Base-by-base conservation (phyloP, 2,888 invertebrate species). In the Scrobipalpa costella region DNA sequence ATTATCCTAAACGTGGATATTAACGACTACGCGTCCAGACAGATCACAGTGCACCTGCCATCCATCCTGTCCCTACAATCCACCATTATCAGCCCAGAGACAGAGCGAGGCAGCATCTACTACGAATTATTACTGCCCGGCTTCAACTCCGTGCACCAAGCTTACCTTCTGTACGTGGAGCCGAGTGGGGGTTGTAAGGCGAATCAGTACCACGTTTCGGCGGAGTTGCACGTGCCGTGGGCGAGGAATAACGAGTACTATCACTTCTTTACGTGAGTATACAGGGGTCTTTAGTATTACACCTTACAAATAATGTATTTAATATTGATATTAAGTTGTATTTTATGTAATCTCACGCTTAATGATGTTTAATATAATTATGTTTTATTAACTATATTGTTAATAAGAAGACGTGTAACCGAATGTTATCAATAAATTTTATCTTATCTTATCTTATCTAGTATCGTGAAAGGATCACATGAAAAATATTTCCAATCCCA, bases 141-240 rank as follows among this genome's bases (percentile, higher is more conserved):
- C 7, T 87, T 95, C 27, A 84, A 92, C 44, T 89, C 92, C 52
- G 76, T 94, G 0, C 92, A 94, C 74, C 94, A 95, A 75, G 92
- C 93, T 1, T 92, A 94, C 67, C 80, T 92, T 21, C 74, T 95
- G n/a, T 82, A 91, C 67, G 86, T 95, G 0, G 93, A 94, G 67
- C 93, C 95, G 0, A 73, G 83, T 0, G 75, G 80, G 0, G 90
- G 88, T 66, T 90, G 90, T 47, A 85, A 84, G 49, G 79, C 80
- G 0, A 68, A 63, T 0, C 77, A 84, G 19, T 92, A 93, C 74
- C 94, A 94, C 66, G 92, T 94, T 0, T 92, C 94, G 0, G 93
- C 93, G 0, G 93, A 93, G 69, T 72, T 95, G 7, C 90, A 92
- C 60, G 92, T 94, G 0, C 95, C 95, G 0, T 95, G 95, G 95